Evolutionary conservation across 2,797 vertebrate species (phyloP).

Genomic region (Pseudochirops cupreus): DNA sequence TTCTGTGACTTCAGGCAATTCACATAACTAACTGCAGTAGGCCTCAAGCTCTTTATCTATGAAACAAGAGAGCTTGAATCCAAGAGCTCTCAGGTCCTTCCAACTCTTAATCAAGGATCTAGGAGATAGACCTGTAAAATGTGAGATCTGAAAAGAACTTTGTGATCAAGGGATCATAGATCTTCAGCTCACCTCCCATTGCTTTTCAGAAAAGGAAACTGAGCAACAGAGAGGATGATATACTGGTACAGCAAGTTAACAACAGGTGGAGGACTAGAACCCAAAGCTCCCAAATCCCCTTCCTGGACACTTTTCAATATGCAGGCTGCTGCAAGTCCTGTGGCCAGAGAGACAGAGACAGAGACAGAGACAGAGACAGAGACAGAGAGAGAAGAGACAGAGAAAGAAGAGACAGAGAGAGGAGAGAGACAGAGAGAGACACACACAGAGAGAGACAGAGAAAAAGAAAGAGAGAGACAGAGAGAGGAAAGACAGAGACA

Average conservation of each 20-base stretch:
- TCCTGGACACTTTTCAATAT: neutral
- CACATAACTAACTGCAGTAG: neutral
- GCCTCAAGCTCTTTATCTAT: neutral
- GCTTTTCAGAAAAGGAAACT: neutral
- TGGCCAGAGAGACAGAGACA: neutral
- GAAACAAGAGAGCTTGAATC: too few relatives aligned
- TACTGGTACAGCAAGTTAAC: neutral
- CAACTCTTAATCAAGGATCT: too few relatives aligned
- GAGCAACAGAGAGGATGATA: neutral
- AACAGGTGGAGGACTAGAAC: neutral
- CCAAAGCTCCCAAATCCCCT: neutral
- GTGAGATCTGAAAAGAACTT: neutral
- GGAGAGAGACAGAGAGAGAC: too few relatives aligned
- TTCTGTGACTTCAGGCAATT: neutral
- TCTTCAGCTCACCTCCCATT: neutral
- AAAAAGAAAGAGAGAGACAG: too few relatives aligned
- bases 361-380: too few relatives aligned
- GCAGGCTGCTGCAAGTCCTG: neutral
- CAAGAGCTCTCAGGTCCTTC: neutral
- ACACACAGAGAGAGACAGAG: too few relatives aligned
- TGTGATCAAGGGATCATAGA: neutral
- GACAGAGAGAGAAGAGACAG: too few relatives aligned
- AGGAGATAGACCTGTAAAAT: neutral
- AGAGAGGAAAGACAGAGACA: too few relatives aligned
- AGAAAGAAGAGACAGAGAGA: too few relatives aligned